Base-by-base conservation (phyloP, 2,888 invertebrate species). In the Erpobdella octoculata region DNA sequence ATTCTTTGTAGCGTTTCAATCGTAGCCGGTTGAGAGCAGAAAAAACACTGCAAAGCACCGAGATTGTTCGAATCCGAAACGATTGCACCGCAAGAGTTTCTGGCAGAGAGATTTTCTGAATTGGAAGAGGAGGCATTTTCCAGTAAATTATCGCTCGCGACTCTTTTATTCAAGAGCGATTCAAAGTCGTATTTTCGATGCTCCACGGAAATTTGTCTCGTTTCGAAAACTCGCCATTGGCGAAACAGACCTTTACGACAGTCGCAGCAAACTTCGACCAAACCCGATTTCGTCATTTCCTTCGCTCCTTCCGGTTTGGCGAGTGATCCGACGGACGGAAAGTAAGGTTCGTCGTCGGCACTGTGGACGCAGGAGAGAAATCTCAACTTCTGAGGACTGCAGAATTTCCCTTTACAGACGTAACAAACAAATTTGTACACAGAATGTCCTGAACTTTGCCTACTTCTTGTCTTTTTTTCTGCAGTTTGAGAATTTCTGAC, bases 171-270 rank as follows among this genome's bases (percentile, higher is more conserved):
- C 12, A 73, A 59, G 48, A 65, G 36, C 25, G 73, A 73, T 18
- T 73, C 70, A 18, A 76, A 72, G 3, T 38, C 36, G 48, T 76
- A 76, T 36, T 72, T 65, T n/a, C 73, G 25, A 33, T 74, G 62
- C 8, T 37, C 46, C 31, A 79, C 76, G 0, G 81, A 79, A 9
- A 79, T 79, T n/a, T 79, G 79, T 15, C 80, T 78, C 64, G 79
- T 76, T 71, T 87, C 89, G 82, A 89, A 91, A 35, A 87, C 86
- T 81, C 89, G 89, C 93, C 93, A 94, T 85, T 94, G 94, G 79
- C 90, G 89, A 80, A 90, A 86, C 75, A 94, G 87, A 80, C 92
- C 90, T 84, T 91, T 91, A 85, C 91, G 89, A 85, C 93, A 93
- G 78, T 89, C 88, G 78, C 88, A 86, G 84, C 93, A 93, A 79